Percentiles rank a stretch among this genome's conserved stretches.
phyloP scores from a whole-genome alignment of 2,888 invertebrate genomes.

The Cyrtodaria siliqua region DNA sequence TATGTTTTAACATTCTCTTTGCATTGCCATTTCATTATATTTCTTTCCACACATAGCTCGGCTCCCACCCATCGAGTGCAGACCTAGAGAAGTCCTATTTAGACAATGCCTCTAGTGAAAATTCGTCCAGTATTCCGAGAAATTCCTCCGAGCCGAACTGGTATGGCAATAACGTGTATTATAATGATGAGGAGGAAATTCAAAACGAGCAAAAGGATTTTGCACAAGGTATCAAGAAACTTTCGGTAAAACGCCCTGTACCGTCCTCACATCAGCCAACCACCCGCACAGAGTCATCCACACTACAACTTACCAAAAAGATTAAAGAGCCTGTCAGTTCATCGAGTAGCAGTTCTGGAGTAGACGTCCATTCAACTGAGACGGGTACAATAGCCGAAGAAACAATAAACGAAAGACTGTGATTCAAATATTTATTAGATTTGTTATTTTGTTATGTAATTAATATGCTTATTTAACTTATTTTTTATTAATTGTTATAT shows the following conservation, averaged over 20 bases:
- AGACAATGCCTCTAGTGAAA: too few relatives aligned
- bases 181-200: slow-evolving; percentile 60
- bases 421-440: slow-evolving; percentile 4
- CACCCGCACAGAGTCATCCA: slow-evolving; percentile 19
- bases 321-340: slow-evolving; percentile 25
- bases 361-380: slow-evolving; percentile 17
- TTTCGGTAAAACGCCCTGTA: slow-evolving; percentile 19
- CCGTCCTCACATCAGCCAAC: too few relatives aligned
- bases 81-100: slow-evolving; percentile 35
- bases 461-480: too few relatives aligned
- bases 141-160: slow-evolving; percentile 60
- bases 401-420: slow-evolving; percentile 24
- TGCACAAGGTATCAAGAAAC: slow-evolving; percentile 41
- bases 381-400: slow-evolving; percentile 32
- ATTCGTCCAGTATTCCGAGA: slow-evolving; percentile 22
- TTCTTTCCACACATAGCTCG: too few relatives aligned
- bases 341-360: slow-evolving; percentile 31
- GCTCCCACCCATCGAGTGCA: slow-evolving; percentile 52
- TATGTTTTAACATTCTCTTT: too few relatives aligned
- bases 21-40: too few relatives aligned
- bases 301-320: slow-evolving; percentile 39
- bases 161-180: slow-evolving; percentile 56
- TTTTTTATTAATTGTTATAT: too few relatives aligned
- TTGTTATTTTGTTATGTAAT: too few relatives aligned
- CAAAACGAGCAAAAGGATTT: slow-evolving; percentile 55